Percentiles rank a stretch among this genome's conserved stretches.
phyloP scores from a whole-genome alignment of 2,888 invertebrate genomes.

The Lasioglossum morio region DNA sequence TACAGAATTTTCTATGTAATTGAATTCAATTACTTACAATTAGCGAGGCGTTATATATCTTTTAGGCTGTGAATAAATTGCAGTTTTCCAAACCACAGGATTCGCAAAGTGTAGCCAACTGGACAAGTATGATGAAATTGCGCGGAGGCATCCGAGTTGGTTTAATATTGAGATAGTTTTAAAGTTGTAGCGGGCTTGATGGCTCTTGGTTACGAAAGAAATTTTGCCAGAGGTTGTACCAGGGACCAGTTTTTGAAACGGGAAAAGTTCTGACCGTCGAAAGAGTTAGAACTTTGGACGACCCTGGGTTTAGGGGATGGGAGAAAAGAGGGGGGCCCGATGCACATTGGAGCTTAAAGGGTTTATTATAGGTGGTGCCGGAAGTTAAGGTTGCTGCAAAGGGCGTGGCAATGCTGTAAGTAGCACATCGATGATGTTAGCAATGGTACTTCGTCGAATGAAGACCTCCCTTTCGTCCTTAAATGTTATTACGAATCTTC shows the following conservation, averaged over 20 bases:
- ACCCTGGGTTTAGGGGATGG: conserved; percentile 64
- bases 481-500: neutral
- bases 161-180: conserved; percentile 15
- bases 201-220: conserved; percentile 21
- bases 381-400: conserved; percentile 73
- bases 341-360: conserved; percentile 68
- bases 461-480: neutral
- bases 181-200: neutral
- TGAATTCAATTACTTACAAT: neutral
- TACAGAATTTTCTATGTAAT: neutral
- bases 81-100: neutral
- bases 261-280: conserved; percentile 75
- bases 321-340: conserved; percentile 63
- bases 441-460: conserved; percentile 55
- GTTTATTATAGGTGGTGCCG: conserved; percentile 76
- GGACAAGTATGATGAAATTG: neutral
- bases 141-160: neutral
- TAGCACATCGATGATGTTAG: conserved; percentile 59
- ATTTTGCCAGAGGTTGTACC: conserved; percentile 63
- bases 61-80: conserved; percentile 12
- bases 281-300: conserved; percentile 66
- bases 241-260: conserved; percentile 54
- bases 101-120: neutral
- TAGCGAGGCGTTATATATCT: neutral
- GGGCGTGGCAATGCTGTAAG: conserved; percentile 80